A percentile compares a stretch with the other conserved stretches of the same genome.
Evolutionary conservation across 2,113 vertebrate genomes (phyloP).

Genomic region (Hippocampus barbouri): DNA sequence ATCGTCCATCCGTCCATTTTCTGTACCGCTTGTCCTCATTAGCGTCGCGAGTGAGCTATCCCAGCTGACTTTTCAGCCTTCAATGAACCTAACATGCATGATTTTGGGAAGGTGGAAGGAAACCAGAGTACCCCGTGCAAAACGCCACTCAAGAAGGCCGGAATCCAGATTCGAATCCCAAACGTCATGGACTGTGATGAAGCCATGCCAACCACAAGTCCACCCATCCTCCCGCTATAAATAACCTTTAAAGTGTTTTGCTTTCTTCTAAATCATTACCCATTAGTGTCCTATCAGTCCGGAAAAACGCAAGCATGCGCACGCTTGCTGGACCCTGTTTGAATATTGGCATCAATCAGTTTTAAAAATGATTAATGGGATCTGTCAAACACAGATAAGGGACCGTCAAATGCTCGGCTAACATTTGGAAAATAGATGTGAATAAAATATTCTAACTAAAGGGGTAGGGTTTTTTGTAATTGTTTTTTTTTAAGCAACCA

Average conservation of each 20-base stretch:
- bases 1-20: neutral
- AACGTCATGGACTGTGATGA: neutral
- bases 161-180: neutral
- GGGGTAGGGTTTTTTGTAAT: too few relatives aligned
- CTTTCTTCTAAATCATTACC: constrained; percentile 11
- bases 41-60: neutral
- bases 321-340: neutral
- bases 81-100: neutral
- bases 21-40: neutral
- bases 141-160: neutral
- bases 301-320: neutral
- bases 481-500: too few relatives aligned
- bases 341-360: neutral
- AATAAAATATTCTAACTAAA: neutral
- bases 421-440: neutral
- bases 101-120: neutral
- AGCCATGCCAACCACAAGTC: neutral
- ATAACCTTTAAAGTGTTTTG: constrained; percentile 11
- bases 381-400: neutral
- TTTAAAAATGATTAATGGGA: neutral
- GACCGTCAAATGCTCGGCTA: neutral
- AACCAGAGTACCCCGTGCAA: neutral
- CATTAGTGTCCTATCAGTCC: neutral
- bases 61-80: neutral
- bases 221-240: neutral